Evolutionary conservation across 1,140 invertebrate genomes (phyloP), one percentile per base, ranked within the genome.

Genomic region (Neocloeon triangulifer): DNA sequence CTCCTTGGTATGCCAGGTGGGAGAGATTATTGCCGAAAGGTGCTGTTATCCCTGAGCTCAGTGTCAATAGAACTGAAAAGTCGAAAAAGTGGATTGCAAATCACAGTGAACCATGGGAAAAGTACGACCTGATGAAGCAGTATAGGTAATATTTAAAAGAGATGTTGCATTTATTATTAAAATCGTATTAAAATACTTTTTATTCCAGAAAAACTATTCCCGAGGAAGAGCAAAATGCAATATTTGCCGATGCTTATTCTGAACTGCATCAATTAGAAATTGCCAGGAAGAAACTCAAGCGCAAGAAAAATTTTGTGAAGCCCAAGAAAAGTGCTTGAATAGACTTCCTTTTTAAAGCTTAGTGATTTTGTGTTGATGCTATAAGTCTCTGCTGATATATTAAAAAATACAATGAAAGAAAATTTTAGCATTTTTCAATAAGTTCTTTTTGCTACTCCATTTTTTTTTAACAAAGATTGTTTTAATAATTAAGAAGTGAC

Each of bases 51-150:
- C 56, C 52, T 37, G 64, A 71, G 39, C 52, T 72, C 34, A 59
- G 63, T 30, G 51, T 64, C 25, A 48, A 62, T 42, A 43, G 70
- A 16, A 66, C 61, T 40, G 55, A 69, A 37, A 69, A 62, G 43
- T 62, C 68, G 40, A 59, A 55, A 38, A 53, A 52, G 15, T 62
- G 61, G 42, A 63, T 66, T 19, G 50, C 58, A 40, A 48, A 64
- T 41, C 47, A 60, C 22, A 58, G 56, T 28, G 78, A 61, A 43
- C 78, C 79, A 7, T 88, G 77, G 74, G 75, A 80, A 43, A 80
- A 85, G 61, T 88, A 75, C 56, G 89, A 96, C 54, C 56, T 95
- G 22, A 91, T 96, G 84, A 84, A 82, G 53, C 61, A 73, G 31
- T 94, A 95, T 47, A 73, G 86, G 70, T 73, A 61, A 48, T 10